A percentile compares a stretch with the other conserved stretches of the same genome.
These are phyloP conservation scores for Cephalopachus bancanus DNA, from an alignment of 2,797 vertebrate genomes.

Conservation along the genomic window DNA sequence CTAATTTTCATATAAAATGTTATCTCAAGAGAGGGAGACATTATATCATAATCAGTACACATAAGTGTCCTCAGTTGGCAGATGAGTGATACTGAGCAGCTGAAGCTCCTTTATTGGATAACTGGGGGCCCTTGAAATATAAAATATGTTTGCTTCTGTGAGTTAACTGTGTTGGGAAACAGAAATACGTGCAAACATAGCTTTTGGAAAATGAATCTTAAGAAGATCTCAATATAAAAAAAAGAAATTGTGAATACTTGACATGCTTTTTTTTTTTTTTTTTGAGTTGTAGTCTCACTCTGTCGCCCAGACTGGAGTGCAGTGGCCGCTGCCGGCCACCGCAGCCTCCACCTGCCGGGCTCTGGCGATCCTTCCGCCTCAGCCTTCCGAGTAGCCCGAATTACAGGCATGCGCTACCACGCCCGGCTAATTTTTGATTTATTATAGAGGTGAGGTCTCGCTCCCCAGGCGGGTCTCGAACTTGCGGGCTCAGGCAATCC, in stretches of 20 bases:
- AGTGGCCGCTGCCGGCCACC: no score
- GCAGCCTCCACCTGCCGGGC: no score
- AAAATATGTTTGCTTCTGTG: neutral
- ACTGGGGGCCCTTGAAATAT: slow-evolving; percentile 27
- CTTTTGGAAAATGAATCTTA: neutral
- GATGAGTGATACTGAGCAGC: neutral
- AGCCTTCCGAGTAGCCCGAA: no score
- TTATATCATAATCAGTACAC: slow-evolving; percentile 2
- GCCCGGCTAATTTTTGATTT: no score
- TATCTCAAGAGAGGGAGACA: slow-evolving; percentile 42
- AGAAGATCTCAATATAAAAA: neutral
- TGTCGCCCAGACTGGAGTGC: no score
- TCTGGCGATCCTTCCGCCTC: no score
- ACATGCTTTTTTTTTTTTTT: neutral
- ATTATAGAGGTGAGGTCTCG: no score
- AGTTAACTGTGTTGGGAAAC: slow-evolving; percentile 11
- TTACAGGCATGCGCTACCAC: no score
- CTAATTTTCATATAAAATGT: slow-evolving; percentile 66
- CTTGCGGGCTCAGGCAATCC: no score
- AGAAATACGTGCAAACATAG: slow-evolving; percentile 50
- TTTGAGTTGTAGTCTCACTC: no score
- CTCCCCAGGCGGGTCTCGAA: no score
- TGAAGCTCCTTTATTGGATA: slow-evolving; percentile 52
- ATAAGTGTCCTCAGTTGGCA: slow-evolving; percentile 8
- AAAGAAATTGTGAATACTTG: neutral